Conservation (phyloP, 2,797 vertebrate genomes). For the Staurois parvus region DNA sequence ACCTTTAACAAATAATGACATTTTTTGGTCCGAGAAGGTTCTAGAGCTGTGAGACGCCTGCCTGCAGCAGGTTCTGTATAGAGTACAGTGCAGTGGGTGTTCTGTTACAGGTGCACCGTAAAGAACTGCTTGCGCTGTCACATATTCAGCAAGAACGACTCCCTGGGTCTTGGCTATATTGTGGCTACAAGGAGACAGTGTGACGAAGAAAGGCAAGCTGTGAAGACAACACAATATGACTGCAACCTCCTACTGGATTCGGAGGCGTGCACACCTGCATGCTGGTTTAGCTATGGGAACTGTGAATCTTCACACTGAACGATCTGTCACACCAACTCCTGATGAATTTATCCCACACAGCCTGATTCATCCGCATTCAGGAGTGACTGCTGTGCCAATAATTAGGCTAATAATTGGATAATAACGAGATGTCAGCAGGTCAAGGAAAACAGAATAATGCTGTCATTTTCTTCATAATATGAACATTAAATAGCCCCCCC, state of each 20-base stretch:
- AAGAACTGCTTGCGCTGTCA: background rate
- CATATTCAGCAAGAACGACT: background rate
- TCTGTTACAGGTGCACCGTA: background rate
- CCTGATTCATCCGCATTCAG: slow-evolving; percentile 22
- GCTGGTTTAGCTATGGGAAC: slow-evolving; percentile 2
- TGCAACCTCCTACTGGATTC: background rate
- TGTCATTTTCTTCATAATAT: slow-evolving; percentile 32
- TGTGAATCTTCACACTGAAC: background rate
- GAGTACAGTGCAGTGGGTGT: background rate
- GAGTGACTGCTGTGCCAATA: slow-evolving; percentile 36
- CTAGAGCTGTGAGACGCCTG: background rate
- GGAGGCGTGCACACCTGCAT: slow-evolving; percentile 10
- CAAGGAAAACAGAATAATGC: slow-evolving; percentile 30
- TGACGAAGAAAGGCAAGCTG: background rate
- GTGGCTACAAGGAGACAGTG: background rate
- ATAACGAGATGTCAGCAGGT: slow-evolving; percentile 21
- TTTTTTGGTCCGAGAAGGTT: background rate
- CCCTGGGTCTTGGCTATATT: background rate
- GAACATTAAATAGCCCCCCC: background rate
- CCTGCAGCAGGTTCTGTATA: background rate
- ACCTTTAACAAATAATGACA: background rate
- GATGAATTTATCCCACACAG: slow-evolving; percentile 33
- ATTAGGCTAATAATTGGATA: slow-evolving; percentile 41
- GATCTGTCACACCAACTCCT: slow-evolving; percentile 20
- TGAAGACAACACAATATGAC: background rate